Evolutionary conservation across 1,140 invertebrate genomes (phyloP).

Genomic region (Drosophila pachea): DNA sequence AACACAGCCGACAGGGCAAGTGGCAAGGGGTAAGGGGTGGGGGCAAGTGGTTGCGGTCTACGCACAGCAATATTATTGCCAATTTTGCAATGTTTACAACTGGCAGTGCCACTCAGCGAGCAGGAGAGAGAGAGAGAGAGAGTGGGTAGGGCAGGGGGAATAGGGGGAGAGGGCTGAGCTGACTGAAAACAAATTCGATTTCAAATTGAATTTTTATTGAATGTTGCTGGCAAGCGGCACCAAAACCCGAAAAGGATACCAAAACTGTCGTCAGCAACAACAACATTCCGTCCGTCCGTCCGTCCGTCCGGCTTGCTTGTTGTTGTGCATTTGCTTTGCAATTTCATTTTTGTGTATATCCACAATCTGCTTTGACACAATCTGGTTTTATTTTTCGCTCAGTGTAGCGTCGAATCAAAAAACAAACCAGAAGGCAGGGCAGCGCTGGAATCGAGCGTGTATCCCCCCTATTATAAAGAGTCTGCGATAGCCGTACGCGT

Average conservation of each 20-base stretch:
- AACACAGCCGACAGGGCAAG: not conserved
- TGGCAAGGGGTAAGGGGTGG: too few relatives aligned
- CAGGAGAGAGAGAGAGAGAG: not conserved
- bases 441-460: conserved; percentile 8
- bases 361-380: conserved; percentile 7
- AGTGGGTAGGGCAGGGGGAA: not conserved
- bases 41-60: not conserved
- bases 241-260: conserved; percentile 27
- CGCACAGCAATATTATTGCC: conserved; percentile 60
- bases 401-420: not conserved
- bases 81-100: conserved; percentile 68
- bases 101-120: conserved; percentile 44
- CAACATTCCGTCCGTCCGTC: too few relatives aligned
- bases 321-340: conserved; percentile 37
- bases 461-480: too few relatives aligned
- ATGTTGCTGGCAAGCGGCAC: conserved; percentile 49
- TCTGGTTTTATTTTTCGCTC: not conserved
- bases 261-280: conserved; percentile 15
- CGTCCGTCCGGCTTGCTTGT: too few relatives aligned
- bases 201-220: conserved; percentile 76
- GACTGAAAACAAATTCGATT: conserved; percentile 72
- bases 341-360: conserved; percentile 11
- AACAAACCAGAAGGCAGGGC: not conserved
- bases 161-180: conserved; percentile 30
- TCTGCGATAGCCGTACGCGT: too few relatives aligned